Percentiles rank a stretch among this genome's conserved stretches.
These are phyloP conservation scores for Danionella dracula DNA, from an alignment of 2,797 vertebrate genomes.

Conservation along the genomic window DNA sequence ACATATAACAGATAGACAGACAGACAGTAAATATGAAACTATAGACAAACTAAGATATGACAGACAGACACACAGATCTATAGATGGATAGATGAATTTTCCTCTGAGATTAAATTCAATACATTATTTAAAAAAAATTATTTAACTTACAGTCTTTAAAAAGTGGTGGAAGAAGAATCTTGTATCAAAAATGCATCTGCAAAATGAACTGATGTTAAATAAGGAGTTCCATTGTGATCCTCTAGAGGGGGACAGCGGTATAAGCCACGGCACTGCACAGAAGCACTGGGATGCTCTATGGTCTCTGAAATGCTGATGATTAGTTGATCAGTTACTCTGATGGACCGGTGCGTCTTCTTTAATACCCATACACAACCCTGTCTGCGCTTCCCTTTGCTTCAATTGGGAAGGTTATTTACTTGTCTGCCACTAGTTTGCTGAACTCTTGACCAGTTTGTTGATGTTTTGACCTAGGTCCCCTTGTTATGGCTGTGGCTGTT, in stretches of 20 bases:
- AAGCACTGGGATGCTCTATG: conserved; percentile 23
- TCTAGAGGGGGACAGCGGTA: conserved; percentile 86
- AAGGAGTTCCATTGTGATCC: conserved; percentile 58
- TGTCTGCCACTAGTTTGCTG: conserved; percentile 57
- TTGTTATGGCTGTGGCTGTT: conserved; percentile 62
- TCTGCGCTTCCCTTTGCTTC: conserved; percentile 38
- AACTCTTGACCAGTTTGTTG: conserved; percentile 66
- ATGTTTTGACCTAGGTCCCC: conserved; percentile 64
- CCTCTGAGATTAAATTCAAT: too few species aligned
- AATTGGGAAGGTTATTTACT: conserved; percentile 49
- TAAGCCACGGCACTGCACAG: conserved; percentile 53
- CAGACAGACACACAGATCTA: too few species aligned
- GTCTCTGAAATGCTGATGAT: conserved; percentile 31
- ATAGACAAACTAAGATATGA: too few species aligned
- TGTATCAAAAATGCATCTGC: too few species aligned
- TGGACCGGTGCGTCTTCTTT: conserved; percentile 20
- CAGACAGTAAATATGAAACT: too few species aligned
- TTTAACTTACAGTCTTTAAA: too few species aligned
- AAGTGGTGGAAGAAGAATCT: too few species aligned
- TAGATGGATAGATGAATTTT: too few species aligned
- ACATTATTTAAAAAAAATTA: too few species aligned
- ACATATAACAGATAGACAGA: too few species aligned
- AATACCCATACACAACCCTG: too few species aligned
- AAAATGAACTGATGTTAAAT: background rate
- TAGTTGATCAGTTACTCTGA: conserved; percentile 43